Conservation (phyloP, 1,140 invertebrate species). For the Drosophila littoralis region DNA sequence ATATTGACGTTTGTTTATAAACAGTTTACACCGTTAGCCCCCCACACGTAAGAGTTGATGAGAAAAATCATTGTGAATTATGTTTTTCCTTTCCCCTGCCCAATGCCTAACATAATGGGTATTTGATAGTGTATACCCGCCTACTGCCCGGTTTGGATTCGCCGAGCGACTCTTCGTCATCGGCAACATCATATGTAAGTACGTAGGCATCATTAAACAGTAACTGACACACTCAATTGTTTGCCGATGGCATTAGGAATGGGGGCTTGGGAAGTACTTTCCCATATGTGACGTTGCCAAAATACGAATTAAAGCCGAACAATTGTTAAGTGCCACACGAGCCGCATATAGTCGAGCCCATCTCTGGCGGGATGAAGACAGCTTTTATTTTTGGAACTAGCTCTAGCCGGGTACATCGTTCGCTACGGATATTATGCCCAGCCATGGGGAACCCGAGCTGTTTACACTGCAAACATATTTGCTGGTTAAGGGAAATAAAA, state of each 20-base stretch:
- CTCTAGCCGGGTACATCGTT: neutral
- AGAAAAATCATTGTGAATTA: neutral
- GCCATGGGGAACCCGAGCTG: constrained; percentile 26
- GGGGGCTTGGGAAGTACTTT: constrained; percentile 35
- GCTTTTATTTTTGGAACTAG: constrained; percentile 53
- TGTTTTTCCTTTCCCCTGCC: neutral
- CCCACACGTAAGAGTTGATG: neutral
- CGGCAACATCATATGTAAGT: neutral
- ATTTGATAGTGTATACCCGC: constrained; percentile 1
- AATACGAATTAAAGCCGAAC: constrained; percentile 14
- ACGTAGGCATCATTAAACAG: constrained; percentile 12
- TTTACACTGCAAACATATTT: constrained; percentile 13
- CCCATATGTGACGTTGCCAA: constrained; percentile 31
- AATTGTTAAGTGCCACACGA: constrained; percentile 1
- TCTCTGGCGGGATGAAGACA: constrained; percentile 39
- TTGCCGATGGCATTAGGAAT: constrained; percentile 37
- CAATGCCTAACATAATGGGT: constrained; percentile 1
- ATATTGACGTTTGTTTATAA: neutral
- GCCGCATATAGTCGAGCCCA: constrained; percentile 31
- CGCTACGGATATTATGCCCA: constrained; percentile 1
- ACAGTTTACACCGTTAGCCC: neutral
- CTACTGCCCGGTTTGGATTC: no score
- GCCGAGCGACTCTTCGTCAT: constrained; percentile 23
- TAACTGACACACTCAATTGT: constrained; percentile 51
- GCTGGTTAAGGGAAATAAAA: constrained; percentile 1